Evolutionary conservation across 2,888 invertebrate species (phyloP).

Genomic region (Drosophila cracens): DNA sequence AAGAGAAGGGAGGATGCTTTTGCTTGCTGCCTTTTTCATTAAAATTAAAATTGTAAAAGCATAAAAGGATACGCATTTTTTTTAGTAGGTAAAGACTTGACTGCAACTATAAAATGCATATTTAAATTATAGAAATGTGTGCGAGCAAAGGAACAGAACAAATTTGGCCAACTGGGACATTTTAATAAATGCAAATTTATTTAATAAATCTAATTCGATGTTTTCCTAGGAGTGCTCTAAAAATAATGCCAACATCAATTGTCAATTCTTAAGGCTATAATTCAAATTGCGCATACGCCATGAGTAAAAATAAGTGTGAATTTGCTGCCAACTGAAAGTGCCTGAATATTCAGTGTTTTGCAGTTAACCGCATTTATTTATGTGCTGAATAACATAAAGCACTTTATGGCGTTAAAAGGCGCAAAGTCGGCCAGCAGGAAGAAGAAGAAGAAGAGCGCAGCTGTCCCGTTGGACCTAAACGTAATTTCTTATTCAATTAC

Average conservation of each 20-base stretch:
- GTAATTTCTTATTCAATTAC: constrained; percentile 76
- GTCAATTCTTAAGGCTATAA: constrained; percentile 34
- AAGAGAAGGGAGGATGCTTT: neutral
- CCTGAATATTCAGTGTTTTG: constrained; percentile 16
- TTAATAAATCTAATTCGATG: neutral
- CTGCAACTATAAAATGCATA: neutral
- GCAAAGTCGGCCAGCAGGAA: constrained; percentile 39
- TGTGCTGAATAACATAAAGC: constrained; percentile 49
- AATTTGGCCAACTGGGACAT: too few relatives aligned
- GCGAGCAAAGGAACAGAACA: neutral
- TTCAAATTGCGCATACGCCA: constrained; percentile 51
- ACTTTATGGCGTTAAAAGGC: constrained; percentile 64
- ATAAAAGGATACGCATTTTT: neutral
- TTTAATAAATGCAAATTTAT: neutral
- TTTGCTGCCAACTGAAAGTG: constrained; percentile 40
- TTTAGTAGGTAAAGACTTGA: neutral
- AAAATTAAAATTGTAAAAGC: neutral
- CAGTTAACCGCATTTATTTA: constrained; percentile 46
- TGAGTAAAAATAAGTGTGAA: constrained; percentile 53
- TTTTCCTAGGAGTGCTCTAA: neutral
- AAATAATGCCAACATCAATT: constrained; percentile 35
- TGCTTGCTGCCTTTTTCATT: neutral
- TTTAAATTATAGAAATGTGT: neutral
- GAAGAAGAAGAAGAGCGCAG: constrained; percentile 8
- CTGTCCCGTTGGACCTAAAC: constrained; percentile 56